Conservation (phyloP, 2,113 vertebrate genomes). For the Saguinus imperator region DNA sequence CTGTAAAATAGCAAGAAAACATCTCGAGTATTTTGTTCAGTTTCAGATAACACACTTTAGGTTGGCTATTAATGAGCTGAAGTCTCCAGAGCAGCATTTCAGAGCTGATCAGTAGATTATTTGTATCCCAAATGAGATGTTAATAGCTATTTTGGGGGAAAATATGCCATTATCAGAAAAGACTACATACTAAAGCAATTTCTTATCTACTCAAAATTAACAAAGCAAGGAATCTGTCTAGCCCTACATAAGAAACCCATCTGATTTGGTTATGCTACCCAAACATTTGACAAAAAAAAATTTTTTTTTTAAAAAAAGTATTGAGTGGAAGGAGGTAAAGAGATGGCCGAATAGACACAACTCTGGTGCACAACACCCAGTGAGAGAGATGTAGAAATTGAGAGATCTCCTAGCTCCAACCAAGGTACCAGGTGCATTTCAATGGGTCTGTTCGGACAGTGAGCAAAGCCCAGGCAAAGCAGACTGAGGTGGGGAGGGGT, state of each 20-base stretch:
- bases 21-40: neutral
- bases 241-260: neutral
- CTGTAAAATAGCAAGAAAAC: neutral
- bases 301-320: accelerated
- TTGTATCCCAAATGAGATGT: neutral
- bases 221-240: neutral
- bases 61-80: neutral
- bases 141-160: neutral
- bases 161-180: neutral
- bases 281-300: neutral
- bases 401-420: no score
- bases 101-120: neutral
- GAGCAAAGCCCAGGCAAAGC: no score
- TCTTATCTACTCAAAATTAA: neutral
- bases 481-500: no score
- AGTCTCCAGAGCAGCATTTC: neutral
- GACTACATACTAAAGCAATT: neutral
- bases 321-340: no score
- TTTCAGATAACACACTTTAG: neutral
- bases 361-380: no score
- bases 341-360: no score
- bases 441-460: no score
- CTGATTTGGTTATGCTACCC: neutral
- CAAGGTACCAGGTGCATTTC: no score
- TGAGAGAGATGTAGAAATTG: no score